phyloP scores from a whole-genome alignment of 2,113 vertebrate species.

The Semnopithecus entellus region DNA sequence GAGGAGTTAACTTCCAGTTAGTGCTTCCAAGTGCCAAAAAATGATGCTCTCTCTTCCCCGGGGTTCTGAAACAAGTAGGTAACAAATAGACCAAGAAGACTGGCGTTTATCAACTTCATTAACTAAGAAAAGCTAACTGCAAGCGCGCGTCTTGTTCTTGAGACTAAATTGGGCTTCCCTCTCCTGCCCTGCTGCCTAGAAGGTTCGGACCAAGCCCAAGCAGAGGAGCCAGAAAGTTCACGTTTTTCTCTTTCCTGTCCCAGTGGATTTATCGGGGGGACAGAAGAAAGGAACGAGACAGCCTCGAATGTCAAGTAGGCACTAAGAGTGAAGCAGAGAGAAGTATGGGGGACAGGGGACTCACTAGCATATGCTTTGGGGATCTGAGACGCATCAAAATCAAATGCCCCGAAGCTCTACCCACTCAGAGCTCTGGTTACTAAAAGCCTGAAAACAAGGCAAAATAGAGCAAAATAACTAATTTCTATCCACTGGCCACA shows the following conservation, averaged over 20 bases:
- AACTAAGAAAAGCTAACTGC: neutral
- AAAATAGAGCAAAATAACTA: neutral
- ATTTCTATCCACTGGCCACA: neutral
- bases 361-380: neutral
- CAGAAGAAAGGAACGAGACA: accelerated
- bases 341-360: neutral
- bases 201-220: neutral
- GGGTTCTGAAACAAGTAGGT: neutral
- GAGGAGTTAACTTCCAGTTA: neutral
- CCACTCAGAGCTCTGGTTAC: neutral
- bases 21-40: neutral
- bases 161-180: neutral
- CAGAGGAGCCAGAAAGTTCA: neutral
- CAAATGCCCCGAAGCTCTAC: neutral
- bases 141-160: neutral
- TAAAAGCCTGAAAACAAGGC: neutral
- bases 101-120: neutral
- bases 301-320: neutral
- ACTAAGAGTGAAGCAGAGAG: neutral
- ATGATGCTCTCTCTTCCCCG: neutral
- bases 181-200: neutral
- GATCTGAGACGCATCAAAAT: neutral
- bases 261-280: neutral
- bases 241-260: neutral
- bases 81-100: neutral